These are phyloP conservation scores for Passer montanus DNA, from an alignment of 2,113 vertebrate species.

Conservation along the genomic window DNA sequence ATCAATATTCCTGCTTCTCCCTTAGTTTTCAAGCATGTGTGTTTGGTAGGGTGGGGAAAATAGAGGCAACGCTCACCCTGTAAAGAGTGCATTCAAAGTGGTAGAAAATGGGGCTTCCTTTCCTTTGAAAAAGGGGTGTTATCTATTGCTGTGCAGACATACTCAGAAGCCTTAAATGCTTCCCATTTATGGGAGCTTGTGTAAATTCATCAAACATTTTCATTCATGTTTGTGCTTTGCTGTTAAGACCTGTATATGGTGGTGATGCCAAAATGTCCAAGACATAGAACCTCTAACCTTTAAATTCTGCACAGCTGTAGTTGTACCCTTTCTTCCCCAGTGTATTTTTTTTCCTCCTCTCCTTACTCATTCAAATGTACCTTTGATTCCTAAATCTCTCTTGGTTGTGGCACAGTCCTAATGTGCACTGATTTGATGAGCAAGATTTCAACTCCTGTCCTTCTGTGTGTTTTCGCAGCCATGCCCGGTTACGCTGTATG, in stretches of 20 bases:
- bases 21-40: slow-evolving; percentile 75
- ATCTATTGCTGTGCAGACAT: slow-evolving; percentile 78
- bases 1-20: slow-evolving; percentile 69
- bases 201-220: neutral
- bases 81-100: slow-evolving; percentile 37
- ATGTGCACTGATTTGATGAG: slow-evolving; percentile 68
- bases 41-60: slow-evolving; percentile 63
- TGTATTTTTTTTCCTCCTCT: slow-evolving; percentile 58
- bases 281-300: neutral
- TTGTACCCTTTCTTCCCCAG: slow-evolving; percentile 68
- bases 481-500: slow-evolving; percentile 95
- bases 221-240: neutral
- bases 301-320: slow-evolving; percentile 79
- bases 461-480: slow-evolving; percentile 93
- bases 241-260: neutral
- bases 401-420: slow-evolving; percentile 75
- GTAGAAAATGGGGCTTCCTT: slow-evolving; percentile 69
- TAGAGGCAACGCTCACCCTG: slow-evolving; percentile 1
- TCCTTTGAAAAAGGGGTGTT: slow-evolving; percentile 74
- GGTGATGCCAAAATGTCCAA: neutral
- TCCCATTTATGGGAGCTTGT: neutral
- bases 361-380: slow-evolving; percentile 70
- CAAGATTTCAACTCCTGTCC: slow-evolving; percentile 80
- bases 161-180: slow-evolving; percentile 23
- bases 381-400: slow-evolving; percentile 73